Evolutionary conservation across 2,797 vertebrate genomes (phyloP).

Genomic region (Cheirogaleus major): DNA sequence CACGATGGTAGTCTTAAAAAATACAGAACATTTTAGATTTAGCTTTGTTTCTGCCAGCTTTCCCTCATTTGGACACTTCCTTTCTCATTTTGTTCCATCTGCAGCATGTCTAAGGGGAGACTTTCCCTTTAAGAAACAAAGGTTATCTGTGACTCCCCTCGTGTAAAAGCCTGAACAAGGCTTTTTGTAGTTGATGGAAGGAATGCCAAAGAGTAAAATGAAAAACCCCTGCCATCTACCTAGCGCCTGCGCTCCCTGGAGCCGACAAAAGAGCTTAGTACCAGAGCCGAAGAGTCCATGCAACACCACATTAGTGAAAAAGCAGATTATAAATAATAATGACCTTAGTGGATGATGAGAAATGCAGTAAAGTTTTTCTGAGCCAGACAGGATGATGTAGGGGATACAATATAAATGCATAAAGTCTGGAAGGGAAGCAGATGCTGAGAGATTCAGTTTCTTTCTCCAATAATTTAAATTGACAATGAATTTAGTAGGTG

Average conservation of each 20-base stretch:
- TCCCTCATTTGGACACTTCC: neutral
- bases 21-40: neutral
- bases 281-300: neutral
- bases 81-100: neutral
- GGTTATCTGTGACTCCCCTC: neutral
- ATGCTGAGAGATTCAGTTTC: neutral
- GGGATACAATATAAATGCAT: neutral
- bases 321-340: conserved; percentile 68
- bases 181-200: conserved; percentile 17
- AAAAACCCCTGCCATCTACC: neutral
- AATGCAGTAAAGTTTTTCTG: conserved; percentile 31
- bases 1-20: neutral
- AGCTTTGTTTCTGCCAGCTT: neutral
- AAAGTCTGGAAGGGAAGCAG: neutral
- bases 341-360: conserved; percentile 52
- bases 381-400: conserved; percentile 51
- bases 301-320: conserved; percentile 22
- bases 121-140: conserved; percentile 21
- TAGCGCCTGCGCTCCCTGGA: neutral
- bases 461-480: neutral
- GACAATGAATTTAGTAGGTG: neutral
- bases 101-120: neutral
- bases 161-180: neutral
- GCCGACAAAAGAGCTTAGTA: neutral
- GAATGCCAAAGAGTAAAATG: conserved; percentile 3